Conservation (phyloP, 2,113 vertebrate species). For the Spea multiplicata region DNA sequence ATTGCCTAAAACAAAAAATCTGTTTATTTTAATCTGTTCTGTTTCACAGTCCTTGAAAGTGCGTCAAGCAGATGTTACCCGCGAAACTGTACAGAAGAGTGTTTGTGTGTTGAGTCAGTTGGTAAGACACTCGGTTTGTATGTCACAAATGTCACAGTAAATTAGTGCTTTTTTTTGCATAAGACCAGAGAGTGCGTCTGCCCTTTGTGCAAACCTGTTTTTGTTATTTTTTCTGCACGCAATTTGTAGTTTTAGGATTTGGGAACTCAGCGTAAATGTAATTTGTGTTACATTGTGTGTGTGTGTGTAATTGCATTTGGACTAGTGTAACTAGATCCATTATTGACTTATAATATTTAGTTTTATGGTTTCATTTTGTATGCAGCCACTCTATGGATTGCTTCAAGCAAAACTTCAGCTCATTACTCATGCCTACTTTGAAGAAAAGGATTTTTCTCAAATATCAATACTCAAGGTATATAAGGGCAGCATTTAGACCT, state of each 20-base stretch:
- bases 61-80: conserved; percentile 90
- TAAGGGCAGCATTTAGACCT: too few relatives aligned
- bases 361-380: conserved; percentile 46
- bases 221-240: too few relatives aligned
- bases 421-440: conserved; percentile 97
- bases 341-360: neutral
- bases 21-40: conserved; percentile 32
- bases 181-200: neutral
- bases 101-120: conserved; percentile 94
- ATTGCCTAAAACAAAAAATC: neutral
- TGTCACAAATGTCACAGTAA: neutral
- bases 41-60: conserved; percentile 84
- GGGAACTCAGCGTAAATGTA: too few relatives aligned
- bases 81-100: conserved; percentile 98
- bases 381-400: conserved; percentile 90
- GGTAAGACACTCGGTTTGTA: conserved; percentile 74
- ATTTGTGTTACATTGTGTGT: neutral
- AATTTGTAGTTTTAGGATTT: too few relatives aligned
- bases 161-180: neutral
- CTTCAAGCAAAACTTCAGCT: conserved; percentile 95
- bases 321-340: too few relatives aligned
- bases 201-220: too few relatives aligned
- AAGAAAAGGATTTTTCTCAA: conserved; percentile 97
- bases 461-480: conserved; percentile 95
- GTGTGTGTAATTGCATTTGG: neutral